Percentiles rank a stretch among this genome's conserved stretches.
Conservation (phyloP, 2,888 invertebrate genomes). For the Calliphora vomitoria region DNA sequence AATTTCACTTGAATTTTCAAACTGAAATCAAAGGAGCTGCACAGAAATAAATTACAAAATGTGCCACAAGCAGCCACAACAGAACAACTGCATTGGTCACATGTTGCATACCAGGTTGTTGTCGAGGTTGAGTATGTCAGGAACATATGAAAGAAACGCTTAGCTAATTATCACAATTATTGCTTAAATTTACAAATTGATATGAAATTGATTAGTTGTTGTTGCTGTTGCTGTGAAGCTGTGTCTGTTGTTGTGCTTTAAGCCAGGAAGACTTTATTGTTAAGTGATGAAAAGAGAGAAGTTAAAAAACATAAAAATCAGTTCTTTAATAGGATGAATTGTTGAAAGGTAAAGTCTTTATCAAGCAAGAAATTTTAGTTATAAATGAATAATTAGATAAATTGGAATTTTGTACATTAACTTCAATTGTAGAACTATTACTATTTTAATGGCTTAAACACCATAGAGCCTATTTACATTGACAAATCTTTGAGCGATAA, state of each 20-base stretch:
- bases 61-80: background rate
- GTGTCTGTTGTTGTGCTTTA: constrained; percentile 33
- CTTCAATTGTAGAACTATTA: too few relatives aligned
- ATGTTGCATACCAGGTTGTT: constrained; percentile 6
- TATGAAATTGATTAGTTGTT: constrained; percentile 84
- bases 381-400: too few relatives aligned
- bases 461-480: too few relatives aligned
- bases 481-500: too few relatives aligned
- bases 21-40: constrained; percentile 10
- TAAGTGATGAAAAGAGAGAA: constrained; percentile 1
- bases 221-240: constrained; percentile 12
- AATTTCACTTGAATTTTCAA: constrained; percentile 24
- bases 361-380: too few relatives aligned
- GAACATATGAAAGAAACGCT: constrained; percentile 73
- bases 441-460: too few relatives aligned
- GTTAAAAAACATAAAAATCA: background rate
- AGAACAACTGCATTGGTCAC: background rate
- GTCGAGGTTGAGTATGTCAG: constrained; percentile 29
- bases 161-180: constrained; percentile 84
- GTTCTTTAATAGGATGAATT: background rate
- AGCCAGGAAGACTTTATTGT: constrained; percentile 22
- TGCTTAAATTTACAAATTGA: constrained; percentile 84
- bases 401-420: too few relatives aligned
- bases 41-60: constrained; percentile 1
- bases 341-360: background rate